Evolutionary conservation across 2,888 invertebrate species (phyloP), one percentile per base, ranked within the genome.

Genomic region (Ernsta delagoae): DNA sequence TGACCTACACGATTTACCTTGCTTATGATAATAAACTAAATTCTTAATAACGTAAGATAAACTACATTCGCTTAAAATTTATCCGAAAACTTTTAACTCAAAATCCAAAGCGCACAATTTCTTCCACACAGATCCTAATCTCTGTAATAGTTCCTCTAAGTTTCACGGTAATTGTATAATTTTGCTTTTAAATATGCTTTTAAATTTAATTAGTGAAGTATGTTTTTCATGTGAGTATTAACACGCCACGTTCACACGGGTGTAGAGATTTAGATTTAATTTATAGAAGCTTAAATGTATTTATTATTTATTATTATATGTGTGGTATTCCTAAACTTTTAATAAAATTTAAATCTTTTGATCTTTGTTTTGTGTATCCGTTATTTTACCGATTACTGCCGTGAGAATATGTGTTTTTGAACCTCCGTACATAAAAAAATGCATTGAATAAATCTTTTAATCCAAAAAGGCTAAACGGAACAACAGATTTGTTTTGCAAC

Each of bases 131-230:
- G 53, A 53, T 53, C 24, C 5, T 53, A 53, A 53, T 53, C 53
- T 53, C 53, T 24, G 12, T 24, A 24, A 53, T 53, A 53, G 24
- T 53, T 53, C 53, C 9, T 53, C 24, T 8, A 53, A 53, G 53
- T 53, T 53, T 53, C 53, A 53, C 53, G 53, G 53, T 53, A 24
- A 53, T 53, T 53, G 53, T 53, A 53, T 53, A 53, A 53, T 53
- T 53, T 24, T 53, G 53, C 53, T 24, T 53, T 24, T 53, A 24
- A 53, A 53, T 53, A 24, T 53, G 53, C 53, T 53, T 53, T 53
- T 24, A 53, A 53, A 24, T 53, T 24, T 24, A 53, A 53, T 53
- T 53, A 24, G 24, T 24, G 8, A 53, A 9, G 24, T 50, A 16
- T 12, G 16, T 50, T 12, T 48, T 12, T 48, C 48, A 50, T n/a